Percentiles rank a stretch among this genome's conserved stretches.
These are phyloP conservation scores for Muntiacus reevesi DNA, from an alignment of 2,113 vertebrate species.

Conservation along the genomic window DNA sequence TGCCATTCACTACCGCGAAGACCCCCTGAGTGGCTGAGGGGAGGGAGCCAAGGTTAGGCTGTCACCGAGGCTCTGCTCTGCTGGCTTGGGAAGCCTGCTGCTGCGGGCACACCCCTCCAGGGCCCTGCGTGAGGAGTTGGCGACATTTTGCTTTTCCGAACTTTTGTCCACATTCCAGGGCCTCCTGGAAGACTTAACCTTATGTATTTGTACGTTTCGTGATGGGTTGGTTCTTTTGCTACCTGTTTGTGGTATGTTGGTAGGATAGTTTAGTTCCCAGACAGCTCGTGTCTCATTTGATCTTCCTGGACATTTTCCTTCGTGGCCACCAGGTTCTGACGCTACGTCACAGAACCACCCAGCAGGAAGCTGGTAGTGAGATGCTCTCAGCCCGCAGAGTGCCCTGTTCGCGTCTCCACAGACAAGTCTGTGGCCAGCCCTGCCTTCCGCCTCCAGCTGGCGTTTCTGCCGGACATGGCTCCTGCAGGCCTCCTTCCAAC, in stretches of 20 bases:
- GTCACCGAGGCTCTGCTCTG: constrained; percentile 13
- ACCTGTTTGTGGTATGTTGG: constrained; percentile 84
- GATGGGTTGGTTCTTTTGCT: constrained; percentile 83
- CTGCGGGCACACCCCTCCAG: constrained; percentile 16
- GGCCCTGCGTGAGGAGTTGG: constrained; percentile 60
- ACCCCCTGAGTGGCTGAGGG: constrained; percentile 95
- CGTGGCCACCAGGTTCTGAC: constrained; percentile 1
- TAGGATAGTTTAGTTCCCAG: constrained; percentile 82
- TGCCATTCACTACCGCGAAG: constrained; percentile 98
- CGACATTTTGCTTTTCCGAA: constrained; percentile 69
- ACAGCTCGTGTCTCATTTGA: constrained; percentile 76
- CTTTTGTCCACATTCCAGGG: constrained; percentile 67
- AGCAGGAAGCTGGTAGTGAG: neutral
- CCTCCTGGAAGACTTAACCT: constrained; percentile 76
- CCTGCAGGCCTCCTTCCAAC: neutral
- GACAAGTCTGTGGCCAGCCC: neutral
- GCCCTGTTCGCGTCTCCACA: neutral
- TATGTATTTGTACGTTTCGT: constrained; percentile 81
- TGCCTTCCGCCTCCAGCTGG: neutral
- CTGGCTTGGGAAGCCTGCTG: neutral
- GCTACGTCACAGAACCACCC: neutral
- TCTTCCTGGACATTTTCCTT: constrained; percentile 66
- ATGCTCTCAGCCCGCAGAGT: neutral
- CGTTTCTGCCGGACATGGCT: neutral
- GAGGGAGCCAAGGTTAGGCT: neutral